Conservation (phyloP, 64 coral and sea anemone genomes). For the Montipora capricornis region DNA sequence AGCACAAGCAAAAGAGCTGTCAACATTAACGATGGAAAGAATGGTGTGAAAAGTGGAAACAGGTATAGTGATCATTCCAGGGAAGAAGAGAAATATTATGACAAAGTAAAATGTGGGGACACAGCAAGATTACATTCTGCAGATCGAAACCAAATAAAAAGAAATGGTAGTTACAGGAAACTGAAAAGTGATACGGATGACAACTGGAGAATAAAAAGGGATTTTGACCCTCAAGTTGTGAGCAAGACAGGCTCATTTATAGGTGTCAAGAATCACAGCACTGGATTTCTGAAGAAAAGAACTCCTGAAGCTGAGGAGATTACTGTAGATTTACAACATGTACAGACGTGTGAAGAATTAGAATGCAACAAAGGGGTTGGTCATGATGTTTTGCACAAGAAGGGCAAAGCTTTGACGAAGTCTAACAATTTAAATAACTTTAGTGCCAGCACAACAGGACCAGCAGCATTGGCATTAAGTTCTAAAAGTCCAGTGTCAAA, state of each 20-base stretch:
- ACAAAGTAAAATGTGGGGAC: neutral
- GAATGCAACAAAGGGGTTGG: neutral
- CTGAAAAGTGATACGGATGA: neutral
- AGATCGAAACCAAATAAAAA: neutral
- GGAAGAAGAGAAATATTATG: neutral
- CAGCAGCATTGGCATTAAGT: neutral
- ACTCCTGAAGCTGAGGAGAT: neutral
- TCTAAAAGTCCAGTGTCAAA: neutral
- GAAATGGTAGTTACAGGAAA: conserved; percentile 15
- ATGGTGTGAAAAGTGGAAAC: neutral
- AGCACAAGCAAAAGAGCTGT: neutral
- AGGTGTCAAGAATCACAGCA: neutral
- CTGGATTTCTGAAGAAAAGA: neutral
- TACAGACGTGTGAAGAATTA: neutral
- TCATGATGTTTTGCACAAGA: neutral
- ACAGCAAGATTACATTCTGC: neutral
- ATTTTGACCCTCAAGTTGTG: neutral
- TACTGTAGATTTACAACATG: no score
- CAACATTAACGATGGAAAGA: neutral
- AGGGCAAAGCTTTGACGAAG: neutral
- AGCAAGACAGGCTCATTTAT: neutral
- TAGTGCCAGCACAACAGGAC: neutral
- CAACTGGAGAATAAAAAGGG: conserved; percentile 37
- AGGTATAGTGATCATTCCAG: neutral
- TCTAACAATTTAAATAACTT: neutral